These are phyloP conservation scores for Myopa tessellatipennis DNA, from an alignment of 2,888 invertebrate genomes.

Conservation along the genomic window DNA sequence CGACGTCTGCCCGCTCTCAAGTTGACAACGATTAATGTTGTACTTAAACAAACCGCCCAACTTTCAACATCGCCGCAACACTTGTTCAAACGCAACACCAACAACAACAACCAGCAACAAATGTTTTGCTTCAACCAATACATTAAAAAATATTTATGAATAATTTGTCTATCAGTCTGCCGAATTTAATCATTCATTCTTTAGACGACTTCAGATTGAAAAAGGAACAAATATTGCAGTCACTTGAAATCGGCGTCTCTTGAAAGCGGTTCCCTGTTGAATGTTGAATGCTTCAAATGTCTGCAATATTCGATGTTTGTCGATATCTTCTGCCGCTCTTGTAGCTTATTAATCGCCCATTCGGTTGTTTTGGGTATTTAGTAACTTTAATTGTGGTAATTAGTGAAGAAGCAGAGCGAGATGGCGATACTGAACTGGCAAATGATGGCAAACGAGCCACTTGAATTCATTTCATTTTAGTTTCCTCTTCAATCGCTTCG, in stretches of 20 bases:
- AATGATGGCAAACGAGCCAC: slow-evolving; percentile 6
- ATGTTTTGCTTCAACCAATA: too few species aligned
- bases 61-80: too few species aligned
- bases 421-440: slow-evolving; percentile 4
- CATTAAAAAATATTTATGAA: too few species aligned
- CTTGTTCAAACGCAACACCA: too few species aligned
- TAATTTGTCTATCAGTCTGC: too few species aligned
- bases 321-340: background rate
- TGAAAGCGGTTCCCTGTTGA: background rate
- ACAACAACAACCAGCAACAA: too few species aligned
- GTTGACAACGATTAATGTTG: too few species aligned
- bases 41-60: too few species aligned
- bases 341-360: background rate
- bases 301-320: background rate
- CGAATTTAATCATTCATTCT: too few species aligned
- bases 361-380: slow-evolving; percentile 35
- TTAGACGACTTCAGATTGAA: background rate
- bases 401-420: slow-evolving; percentile 16
- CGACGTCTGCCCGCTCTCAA: too few species aligned
- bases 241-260: slow-evolving; percentile 7
- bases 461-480: slow-evolving; percentile 30
- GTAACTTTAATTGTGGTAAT: slow-evolving; percentile 32
- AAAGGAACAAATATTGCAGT: background rate
- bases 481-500: slow-evolving; percentile 20
- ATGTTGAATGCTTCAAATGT: slow-evolving; percentile 1